These are phyloP conservation scores for Ophion obscuratus DNA, from an alignment of 2,888 invertebrate genomes.

Conservation along the genomic window DNA sequence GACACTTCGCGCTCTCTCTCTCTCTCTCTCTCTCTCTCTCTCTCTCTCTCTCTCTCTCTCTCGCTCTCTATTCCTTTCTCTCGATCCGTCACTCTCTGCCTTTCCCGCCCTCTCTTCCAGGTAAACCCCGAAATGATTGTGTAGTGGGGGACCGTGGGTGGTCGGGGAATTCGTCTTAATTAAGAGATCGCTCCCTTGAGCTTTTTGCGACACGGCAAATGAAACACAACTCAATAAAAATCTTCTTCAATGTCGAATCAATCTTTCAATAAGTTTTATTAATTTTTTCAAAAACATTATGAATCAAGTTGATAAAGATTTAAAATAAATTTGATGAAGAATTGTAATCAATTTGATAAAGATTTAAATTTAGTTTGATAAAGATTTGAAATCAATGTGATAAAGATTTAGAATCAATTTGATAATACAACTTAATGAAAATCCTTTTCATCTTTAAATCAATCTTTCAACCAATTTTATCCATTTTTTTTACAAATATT, in stretches of 20 bases:
- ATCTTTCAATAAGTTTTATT: no score
- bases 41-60: neutral
- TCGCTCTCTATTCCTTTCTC: neutral
- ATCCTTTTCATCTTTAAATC: neutral
- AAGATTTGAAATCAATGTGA: neutral
- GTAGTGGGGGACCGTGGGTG: slow-evolving; percentile 49
- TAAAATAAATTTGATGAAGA: no score
- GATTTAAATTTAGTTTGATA: neutral
- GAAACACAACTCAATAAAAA: neutral
- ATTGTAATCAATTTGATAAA: no score
- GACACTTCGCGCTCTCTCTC: slow-evolving; percentile 35
- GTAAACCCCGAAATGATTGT: slow-evolving; percentile 26
- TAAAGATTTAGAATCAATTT: neutral
- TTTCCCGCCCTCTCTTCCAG: slow-evolving; percentile 27
- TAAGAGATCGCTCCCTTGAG: neutral
- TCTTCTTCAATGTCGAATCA: neutral
- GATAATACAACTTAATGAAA: neutral
- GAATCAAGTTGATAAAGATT: no score
- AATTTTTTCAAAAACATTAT: no score
- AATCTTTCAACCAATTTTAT: no score
- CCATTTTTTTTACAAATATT: no score
- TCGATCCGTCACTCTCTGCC: slow-evolving; percentile 26
- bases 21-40: neutral
- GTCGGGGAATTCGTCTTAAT: slow-evolving; percentile 40
- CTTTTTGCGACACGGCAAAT: slow-evolving; percentile 8